Percentiles rank a stretch among this genome's conserved stretches.
These are phyloP conservation scores for Microctonus aethiopoides DNA, from an alignment of 2,888 invertebrate species.

Conservation along the genomic window DNA sequence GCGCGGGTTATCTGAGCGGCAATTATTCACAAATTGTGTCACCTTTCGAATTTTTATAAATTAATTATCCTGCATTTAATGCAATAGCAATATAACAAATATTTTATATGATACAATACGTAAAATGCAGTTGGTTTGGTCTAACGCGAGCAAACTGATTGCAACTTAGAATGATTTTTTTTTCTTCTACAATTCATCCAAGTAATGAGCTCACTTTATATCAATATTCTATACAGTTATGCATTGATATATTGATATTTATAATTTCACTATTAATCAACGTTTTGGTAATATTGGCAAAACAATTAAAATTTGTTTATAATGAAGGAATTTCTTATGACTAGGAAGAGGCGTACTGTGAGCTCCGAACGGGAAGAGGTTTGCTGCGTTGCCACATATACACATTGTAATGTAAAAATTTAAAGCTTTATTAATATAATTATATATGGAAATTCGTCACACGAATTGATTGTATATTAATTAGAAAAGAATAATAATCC, in stretches of 20 bases:
- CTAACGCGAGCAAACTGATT: slow-evolving; percentile 8
- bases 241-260: neutral
- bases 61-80: slow-evolving; percentile 3
- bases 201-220: neutral
- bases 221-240: neutral
- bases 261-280: neutral
- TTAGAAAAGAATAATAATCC: neutral
- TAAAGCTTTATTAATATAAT: slow-evolving; percentile 18
- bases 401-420: slow-evolving; percentile 55
- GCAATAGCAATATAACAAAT: slow-evolving; percentile 7
- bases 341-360: slow-evolving; percentile 62
- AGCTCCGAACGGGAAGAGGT: slow-evolving; percentile 55
- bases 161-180: slow-evolving; percentile 7
- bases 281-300: slow-evolving; percentile 4
- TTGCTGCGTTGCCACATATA: slow-evolving; percentile 63
- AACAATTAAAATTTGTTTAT: slow-evolving; percentile 36
- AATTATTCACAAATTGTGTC: slow-evolving; percentile 1
- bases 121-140: neutral
- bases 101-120: neutral
- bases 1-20: slow-evolving; percentile 9
- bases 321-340: slow-evolving; percentile 53
- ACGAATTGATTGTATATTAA: slow-evolving; percentile 9
- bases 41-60: slow-evolving; percentile 8
- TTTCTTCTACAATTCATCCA: neutral
- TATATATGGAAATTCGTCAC: neutral